phyloP scores from a whole-genome alignment of 2,113 vertebrate species.

The Falco punctatus region DNA sequence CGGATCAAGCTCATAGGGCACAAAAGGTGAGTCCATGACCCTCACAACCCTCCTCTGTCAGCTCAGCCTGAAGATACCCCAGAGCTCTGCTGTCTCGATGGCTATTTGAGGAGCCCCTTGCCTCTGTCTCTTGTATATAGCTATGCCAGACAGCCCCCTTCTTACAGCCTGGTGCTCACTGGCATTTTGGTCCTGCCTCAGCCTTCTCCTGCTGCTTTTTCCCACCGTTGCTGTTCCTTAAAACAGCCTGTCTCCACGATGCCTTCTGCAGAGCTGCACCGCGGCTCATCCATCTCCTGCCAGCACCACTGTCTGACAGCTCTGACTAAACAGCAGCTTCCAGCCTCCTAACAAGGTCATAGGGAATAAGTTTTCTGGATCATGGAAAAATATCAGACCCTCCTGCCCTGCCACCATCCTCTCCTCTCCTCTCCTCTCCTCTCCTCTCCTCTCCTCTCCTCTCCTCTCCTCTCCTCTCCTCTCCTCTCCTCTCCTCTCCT shows the following conservation, averaged over 20 bases:
- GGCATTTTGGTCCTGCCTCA: not conserved
- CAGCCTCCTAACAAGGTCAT: not conserved
- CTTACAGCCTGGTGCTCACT: not conserved
- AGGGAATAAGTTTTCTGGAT: not conserved
- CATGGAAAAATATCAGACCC: not conserved
- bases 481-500: not conserved
- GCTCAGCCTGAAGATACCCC: not conserved
- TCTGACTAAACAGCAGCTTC: slow-evolving; percentile 12
- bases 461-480: not conserved
- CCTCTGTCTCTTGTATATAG: not conserved
- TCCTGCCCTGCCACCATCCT: not conserved
- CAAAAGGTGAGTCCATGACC: not conserved
- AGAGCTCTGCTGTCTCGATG: not conserved
- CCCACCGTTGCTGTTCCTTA: not conserved
- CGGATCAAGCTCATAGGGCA: not conserved
- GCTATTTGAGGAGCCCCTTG: not conserved
- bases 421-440: not conserved
- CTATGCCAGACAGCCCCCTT: not conserved
- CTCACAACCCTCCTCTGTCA: not conserved
- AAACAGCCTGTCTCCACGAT: not conserved
- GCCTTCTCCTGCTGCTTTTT: not conserved
- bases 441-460: not conserved
- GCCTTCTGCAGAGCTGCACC: not conserved
- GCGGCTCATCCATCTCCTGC: slow-evolving; percentile 18
- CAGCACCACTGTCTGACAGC: not conserved